phyloP scores from a whole-genome alignment of 2,888 invertebrate genomes.

The Gari tellinella region DNA sequence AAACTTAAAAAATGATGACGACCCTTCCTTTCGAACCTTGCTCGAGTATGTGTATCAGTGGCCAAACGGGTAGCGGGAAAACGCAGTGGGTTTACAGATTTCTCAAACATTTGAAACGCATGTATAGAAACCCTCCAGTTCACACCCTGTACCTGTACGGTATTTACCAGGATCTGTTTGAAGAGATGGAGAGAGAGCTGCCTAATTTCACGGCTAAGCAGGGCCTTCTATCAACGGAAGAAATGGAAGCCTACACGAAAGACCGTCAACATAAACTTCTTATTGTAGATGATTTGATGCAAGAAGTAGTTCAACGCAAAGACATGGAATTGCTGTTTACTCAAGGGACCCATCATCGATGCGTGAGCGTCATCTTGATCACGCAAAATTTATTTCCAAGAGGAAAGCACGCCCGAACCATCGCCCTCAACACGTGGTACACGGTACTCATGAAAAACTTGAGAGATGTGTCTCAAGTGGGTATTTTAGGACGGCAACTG shows the following conservation, averaged over 20 bases:
- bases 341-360: conserved; percentile 33
- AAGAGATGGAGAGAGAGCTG: conserved; percentile 33
- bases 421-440: conserved; percentile 38
- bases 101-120: conserved; percentile 17
- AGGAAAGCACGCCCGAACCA: conserved; percentile 29
- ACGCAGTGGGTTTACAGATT: conserved; percentile 44
- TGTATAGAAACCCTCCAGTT: conserved; percentile 45
- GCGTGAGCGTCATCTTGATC: conserved; percentile 13
- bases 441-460: conserved; percentile 20
- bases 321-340: conserved; percentile 38
- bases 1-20: conserved; percentile 35
- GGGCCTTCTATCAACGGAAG: conserved; percentile 20
- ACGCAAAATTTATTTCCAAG: conserved; percentile 13
- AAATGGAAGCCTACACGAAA: conserved; percentile 31
- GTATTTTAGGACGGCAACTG: conserved; percentile 6
- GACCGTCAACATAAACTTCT: conserved; percentile 23
- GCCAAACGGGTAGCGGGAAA: conserved; percentile 47
- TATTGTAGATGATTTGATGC: conserved; percentile 36
- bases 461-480: conserved; percentile 15
- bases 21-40: conserved; percentile 44
- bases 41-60: conserved; percentile 46
- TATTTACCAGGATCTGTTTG: conserved; percentile 36
- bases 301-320: conserved; percentile 17
- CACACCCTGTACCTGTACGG: conserved; percentile 39
- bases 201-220: conserved; percentile 22